Percentiles rank a stretch among this genome's conserved stretches.
These are phyloP conservation scores for Ceratosolen fusciceps DNA, from an alignment of 1,140 invertebrate species.

Conservation along the genomic window DNA sequence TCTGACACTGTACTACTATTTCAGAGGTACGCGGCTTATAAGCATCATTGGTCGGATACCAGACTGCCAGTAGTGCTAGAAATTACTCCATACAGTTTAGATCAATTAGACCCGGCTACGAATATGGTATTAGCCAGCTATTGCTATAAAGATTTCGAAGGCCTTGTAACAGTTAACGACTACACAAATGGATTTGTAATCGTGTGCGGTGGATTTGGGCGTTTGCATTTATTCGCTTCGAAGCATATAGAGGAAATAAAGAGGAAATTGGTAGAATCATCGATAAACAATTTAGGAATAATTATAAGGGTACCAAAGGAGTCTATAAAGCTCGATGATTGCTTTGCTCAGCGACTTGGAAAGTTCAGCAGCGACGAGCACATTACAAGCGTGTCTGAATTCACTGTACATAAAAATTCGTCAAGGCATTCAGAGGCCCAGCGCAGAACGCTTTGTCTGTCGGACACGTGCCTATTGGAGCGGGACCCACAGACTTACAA, in stretches of 20 bases:
- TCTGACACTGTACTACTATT: conserved; percentile 53
- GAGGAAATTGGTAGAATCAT: conserved; percentile 86
- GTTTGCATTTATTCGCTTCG: conserved; percentile 91
- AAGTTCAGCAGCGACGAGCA: conserved; percentile 88
- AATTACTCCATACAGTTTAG: conserved; percentile 89
- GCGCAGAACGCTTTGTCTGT: conserved; percentile 92
- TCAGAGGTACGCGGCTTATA: conserved; percentile 91
- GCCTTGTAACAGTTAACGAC: conserved; percentile 80
- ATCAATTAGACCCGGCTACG: conserved; percentile 90
- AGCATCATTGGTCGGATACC: conserved; percentile 96
- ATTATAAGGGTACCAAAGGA: conserved; percentile 87
- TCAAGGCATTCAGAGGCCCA: conserved; percentile 84
- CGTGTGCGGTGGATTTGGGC: conserved; percentile 87
- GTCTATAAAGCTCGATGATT: conserved; percentile 87
- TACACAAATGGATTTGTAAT: conserved; percentile 89
- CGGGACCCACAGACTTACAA: conserved; percentile 96
- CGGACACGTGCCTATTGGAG: conserved; percentile 95
- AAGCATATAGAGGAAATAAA: conserved; percentile 88
- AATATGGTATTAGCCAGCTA: conserved; percentile 88
- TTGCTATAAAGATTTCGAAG: conserved; percentile 93
- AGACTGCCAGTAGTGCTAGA: conserved; percentile 89
- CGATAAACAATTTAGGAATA: conserved; percentile 85
- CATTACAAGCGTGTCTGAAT: conserved; percentile 93
- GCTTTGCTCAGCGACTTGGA: conserved; percentile 88
- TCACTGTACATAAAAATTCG: conserved; percentile 90